Base-by-base conservation (phyloP, 2,113 vertebrate species). In the Amblyornis subalaris region DNA sequence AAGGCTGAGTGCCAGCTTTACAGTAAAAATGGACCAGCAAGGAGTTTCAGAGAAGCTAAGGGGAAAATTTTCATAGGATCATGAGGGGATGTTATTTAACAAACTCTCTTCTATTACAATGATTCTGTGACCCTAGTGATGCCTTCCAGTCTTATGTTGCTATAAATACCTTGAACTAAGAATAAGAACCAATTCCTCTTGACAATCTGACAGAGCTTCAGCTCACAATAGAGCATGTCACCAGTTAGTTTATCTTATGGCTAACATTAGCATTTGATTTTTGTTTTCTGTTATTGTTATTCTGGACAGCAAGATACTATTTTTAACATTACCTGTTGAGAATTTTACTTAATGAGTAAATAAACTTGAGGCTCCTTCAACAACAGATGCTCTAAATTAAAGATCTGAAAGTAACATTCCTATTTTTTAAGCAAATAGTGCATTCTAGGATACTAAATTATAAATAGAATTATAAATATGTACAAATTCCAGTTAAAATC, bases 111-210 rank as follows among this genome's bases (percentile, higher is more conserved):
- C 82, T 94, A 20, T 91, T 80, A 74, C 60, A 86, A 84, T 77
- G 85, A 57, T 93, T 94, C 89, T 60, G 55, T 90, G 92, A 95
- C 90, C 90, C 92, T 77, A 47, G 35, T 60, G 78, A 72, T 94
- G 85, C 90, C 92, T 96, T 93, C 88, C 83, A 88, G 94, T 85
- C 90, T 94, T 93, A 81, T 33, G 82, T 86, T 97, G 78, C 95
- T 95, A 93, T 95, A 95, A 97, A 95, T 96, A 91, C 50, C 69
- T 94, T 93, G 40, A 90, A n/a, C n/a, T n/a, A n/a, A n/a, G n/a
- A n/a, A 93, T 95, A 91, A 84, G 88, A 91, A 92, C 79, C 92
- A 94, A 95, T 95, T 95, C 92, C 72, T 88, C 79, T 72, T 93
- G 93, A 94, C 95, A 94, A 75, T 70, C 72, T 74, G 79, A 90